A percentile compares a stretch with the other conserved stretches of the same genome.
phyloP scores from a whole-genome alignment of 2,797 vertebrate genomes.

The Phrynocephalus guinanensis region DNA sequence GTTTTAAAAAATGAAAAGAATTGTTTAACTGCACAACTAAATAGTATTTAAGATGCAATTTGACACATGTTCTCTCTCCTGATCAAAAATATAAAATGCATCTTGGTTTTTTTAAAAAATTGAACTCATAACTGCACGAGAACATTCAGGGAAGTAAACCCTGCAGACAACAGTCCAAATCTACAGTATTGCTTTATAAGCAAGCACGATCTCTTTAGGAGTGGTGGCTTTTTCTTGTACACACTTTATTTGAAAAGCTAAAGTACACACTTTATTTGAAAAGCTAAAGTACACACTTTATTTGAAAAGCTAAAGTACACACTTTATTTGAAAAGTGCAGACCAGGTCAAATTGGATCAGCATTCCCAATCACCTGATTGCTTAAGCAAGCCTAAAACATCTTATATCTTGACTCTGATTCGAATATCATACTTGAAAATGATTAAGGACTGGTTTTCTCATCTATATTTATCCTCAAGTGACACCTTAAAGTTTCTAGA shows the following conservation, averaged over 20 bases:
- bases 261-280: not conserved
- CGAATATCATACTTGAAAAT: no score
- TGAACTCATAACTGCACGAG: not conserved
- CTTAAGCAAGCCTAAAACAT: no score
- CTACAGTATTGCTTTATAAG: not conserved
- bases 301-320: not conserved
- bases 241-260: not conserved
- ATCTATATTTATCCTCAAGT: not conserved
- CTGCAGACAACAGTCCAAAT: not conserved
- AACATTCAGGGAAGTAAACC: not conserved
- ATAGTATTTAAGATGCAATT: not conserved
- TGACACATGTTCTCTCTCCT: not conserved
- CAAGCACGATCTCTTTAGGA: not conserved
- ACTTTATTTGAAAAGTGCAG: not conserved
- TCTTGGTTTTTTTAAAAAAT: not conserved
- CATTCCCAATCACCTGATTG: not conserved
- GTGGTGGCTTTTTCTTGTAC: not conserved
- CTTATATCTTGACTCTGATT: no score
- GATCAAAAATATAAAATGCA: not conserved
- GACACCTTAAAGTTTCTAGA: not conserved
- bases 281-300: not conserved
- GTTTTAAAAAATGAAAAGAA: not conserved
- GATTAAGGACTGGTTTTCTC: no score
- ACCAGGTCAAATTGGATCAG: not conserved
- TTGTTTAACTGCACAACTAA: not conserved